Conservation (phyloP, 2,797 vertebrate species). For the Acanthopagrus latus region DNA sequence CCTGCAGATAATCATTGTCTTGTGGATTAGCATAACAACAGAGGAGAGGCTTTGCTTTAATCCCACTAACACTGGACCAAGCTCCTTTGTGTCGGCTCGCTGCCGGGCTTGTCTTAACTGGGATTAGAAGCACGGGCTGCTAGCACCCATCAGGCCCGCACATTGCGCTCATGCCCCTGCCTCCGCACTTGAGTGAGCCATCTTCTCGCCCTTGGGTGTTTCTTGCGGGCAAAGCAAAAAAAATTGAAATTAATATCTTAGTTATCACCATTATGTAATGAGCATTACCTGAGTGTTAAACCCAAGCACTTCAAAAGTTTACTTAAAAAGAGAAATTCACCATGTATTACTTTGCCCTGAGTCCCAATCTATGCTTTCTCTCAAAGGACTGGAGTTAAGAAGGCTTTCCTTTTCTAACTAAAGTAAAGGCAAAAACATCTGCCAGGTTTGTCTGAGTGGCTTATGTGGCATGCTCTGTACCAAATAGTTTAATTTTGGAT, state of each 20-base stretch:
- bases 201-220: constrained; percentile 27
- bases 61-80: constrained; percentile 80
- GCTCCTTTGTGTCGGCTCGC: constrained; percentile 71
- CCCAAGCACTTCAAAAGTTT: not conserved
- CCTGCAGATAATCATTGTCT: constrained; percentile 82
- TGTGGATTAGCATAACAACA: constrained; percentile 84
- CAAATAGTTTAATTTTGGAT: not conserved
- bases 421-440: constrained; percentile 1
- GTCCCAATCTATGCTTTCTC: no score
- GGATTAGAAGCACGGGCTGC: constrained; percentile 75
- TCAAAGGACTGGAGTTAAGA: not conserved
- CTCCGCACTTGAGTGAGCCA: constrained; percentile 38
- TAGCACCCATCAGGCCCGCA: constrained; percentile 39
- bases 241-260: not conserved
- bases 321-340: constrained; percentile 2
- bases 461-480: not conserved
- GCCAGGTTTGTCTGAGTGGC: not conserved
- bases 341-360: not conserved
- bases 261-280: constrained; percentile 2
- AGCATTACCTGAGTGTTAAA: constrained; percentile 8
- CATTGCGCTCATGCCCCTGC: constrained; percentile 34
- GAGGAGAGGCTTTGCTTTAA: constrained; percentile 82
- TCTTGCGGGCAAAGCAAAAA: constrained; percentile 12
- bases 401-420: not conserved
- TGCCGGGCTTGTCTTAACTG: constrained; percentile 76